Evolutionary conservation across 2,888 invertebrate species (phyloP).

Genomic region (Lypha dubia): DNA sequence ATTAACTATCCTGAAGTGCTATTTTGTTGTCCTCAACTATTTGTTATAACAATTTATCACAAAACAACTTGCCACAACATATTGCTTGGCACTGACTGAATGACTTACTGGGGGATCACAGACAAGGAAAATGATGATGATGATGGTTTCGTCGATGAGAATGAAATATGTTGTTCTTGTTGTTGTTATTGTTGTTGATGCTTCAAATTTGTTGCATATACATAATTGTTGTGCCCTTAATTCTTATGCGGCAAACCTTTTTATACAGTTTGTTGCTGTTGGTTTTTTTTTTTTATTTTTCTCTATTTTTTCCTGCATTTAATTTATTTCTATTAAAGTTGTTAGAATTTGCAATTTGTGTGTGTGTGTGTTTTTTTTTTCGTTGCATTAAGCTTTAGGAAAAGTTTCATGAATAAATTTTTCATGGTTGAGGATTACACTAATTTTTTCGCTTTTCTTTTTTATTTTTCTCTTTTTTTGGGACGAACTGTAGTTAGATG

Average conservation of each 20-base stretch:
- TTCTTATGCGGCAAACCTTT: constrained; percentile 73
- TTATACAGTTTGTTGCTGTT: constrained; percentile 59
- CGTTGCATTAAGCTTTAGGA: constrained; percentile 29
- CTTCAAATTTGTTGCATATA: constrained; percentile 46
- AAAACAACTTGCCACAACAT: constrained; percentile 59
- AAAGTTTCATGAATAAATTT: constrained; percentile 64
- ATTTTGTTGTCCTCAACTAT: background rate
- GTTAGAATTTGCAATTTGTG: constrained; percentile 66
- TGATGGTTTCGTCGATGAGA: constrained; percentile 43
- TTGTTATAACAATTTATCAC: constrained; percentile 39
- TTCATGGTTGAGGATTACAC: constrained; percentile 39
- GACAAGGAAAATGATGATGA: constrained; percentile 23
- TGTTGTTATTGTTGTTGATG: constrained; percentile 8
- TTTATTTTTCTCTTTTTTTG: background rate
- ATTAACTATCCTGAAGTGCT: background rate
- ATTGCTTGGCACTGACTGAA: constrained; percentile 55
- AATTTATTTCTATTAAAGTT: constrained; percentile 62
- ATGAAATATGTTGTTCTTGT: constrained; percentile 5
- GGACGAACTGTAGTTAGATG: constrained; percentile 17
- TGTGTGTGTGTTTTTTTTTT: too few relatives aligned
- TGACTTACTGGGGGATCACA: constrained; percentile 44
- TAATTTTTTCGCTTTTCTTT: background rate
- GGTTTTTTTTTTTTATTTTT: background rate
- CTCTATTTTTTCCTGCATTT: constrained; percentile 23
- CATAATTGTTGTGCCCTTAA: constrained; percentile 65